Conservation (phyloP, 1,140 invertebrate genomes). For the Planococcus citri region DNA sequence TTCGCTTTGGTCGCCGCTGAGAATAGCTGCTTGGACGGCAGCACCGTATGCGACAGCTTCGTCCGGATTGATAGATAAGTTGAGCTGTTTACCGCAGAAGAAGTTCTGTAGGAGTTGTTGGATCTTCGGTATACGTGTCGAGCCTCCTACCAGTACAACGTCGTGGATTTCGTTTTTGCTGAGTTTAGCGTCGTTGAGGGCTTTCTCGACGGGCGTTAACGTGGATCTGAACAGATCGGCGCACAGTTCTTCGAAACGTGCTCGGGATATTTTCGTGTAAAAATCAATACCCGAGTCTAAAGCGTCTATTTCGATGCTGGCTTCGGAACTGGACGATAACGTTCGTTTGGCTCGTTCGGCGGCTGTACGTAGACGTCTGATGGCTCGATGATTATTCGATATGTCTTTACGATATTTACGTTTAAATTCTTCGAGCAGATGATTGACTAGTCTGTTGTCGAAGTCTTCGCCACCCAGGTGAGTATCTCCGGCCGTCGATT, state of each 20-base stretch:
- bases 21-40: slow-evolving; percentile 49
- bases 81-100: slow-evolving; percentile 47
- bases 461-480: slow-evolving; percentile 70
- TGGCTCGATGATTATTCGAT: slow-evolving; percentile 36
- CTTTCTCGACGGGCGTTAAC: slow-evolving; percentile 48
- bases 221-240: slow-evolving; percentile 45
- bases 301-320: slow-evolving; percentile 43
- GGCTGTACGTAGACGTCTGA: slow-evolving; percentile 49
- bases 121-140: slow-evolving; percentile 55
- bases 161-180: slow-evolving; percentile 59
- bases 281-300: slow-evolving; percentile 45
- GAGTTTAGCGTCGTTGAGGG: slow-evolving; percentile 58
- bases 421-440: slow-evolving; percentile 46
- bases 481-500: slow-evolving; percentile 62
- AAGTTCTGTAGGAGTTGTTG: slow-evolving; percentile 45
- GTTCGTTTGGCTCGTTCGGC: slow-evolving; percentile 48
- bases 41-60: slow-evolving; percentile 53
- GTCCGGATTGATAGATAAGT: slow-evolving; percentile 54
- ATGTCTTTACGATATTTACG: slow-evolving; percentile 41
- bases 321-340: slow-evolving; percentile 43
- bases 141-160: slow-evolving; percentile 66
- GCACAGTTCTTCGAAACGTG: slow-evolving; percentile 50
- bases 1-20: slow-evolving; percentile 43
- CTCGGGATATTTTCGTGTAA: slow-evolving; percentile 45
- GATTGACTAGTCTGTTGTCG: slow-evolving; percentile 63